These are phyloP conservation scores for Pogonognathellus flavescens DNA, from an alignment of 1,140 invertebrate species.

Conservation along the genomic window DNA sequence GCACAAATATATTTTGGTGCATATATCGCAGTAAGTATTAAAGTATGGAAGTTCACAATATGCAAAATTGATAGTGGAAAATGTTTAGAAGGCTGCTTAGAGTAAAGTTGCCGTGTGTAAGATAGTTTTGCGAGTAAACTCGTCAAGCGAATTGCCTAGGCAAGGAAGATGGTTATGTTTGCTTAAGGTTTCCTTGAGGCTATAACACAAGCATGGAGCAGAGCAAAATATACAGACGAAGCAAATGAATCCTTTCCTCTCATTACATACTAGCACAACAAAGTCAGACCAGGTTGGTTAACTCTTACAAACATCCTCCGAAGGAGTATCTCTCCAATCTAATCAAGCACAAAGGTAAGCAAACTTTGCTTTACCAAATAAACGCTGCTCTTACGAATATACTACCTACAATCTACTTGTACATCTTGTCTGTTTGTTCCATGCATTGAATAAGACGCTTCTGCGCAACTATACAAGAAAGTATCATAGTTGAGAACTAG, in stretches of 20 bases:
- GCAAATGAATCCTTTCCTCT: slow-evolving; percentile 17
- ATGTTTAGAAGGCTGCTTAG: too few species aligned
- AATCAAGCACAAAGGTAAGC: slow-evolving; percentile 12
- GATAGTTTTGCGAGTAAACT: neutral
- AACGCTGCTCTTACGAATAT: neutral
- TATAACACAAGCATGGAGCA: neutral
- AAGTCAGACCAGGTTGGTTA: slow-evolving; percentile 3
- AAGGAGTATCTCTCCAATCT: slow-evolving; percentile 5
- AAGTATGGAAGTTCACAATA: too few species aligned
- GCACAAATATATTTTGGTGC: too few species aligned
- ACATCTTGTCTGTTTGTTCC: neutral
- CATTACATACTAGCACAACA: slow-evolving; percentile 28
- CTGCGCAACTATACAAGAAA: neutral
- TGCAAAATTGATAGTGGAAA: too few species aligned
- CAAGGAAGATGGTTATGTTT: slow-evolving; percentile 28
- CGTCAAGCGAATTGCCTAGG: neutral
- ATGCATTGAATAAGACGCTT: neutral
- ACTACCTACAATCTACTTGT: neutral
- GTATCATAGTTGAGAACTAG: too few species aligned
- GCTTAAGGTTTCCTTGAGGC: slow-evolving; percentile 23
- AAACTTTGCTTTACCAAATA: neutral
- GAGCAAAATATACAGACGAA: neutral
- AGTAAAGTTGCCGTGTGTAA: neutral
- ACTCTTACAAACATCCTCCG: neutral
- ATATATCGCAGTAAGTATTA: too few species aligned